Base-by-base conservation (phyloP, 1,140 invertebrate genomes). In the Caligus rogercresseyi region DNA sequence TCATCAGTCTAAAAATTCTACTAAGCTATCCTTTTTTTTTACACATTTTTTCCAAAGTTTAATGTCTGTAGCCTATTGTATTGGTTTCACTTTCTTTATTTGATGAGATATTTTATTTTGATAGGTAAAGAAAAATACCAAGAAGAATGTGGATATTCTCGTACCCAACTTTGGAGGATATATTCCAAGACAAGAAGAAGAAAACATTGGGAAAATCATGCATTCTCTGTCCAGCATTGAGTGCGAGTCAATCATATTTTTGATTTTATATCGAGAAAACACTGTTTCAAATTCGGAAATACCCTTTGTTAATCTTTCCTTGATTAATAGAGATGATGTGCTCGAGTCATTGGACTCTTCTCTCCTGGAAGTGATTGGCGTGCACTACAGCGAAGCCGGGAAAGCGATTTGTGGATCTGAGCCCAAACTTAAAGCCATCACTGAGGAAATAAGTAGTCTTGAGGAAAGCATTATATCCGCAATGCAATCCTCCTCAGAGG, bases 151-250 rank as follows among this genome's bases (percentile, higher is more conserved):
- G 53, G 53, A 54, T 20, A 54, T 23, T 54, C 4, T 54, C 21
- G 53, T 54, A 11, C 53, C 21, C 53, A 54, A 54, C 53, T 54
- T 54, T 54, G 53, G 53, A 11, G 31, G 31, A 7, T 43, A 43
- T n/a, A 43, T 43, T 43, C n/a, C 7, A 43, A 7, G 31, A n/a
- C 31, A 43, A 43, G n/a, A 43, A n/a, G n/a, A 43, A 11, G 31
- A 43, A 43, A 43, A 43, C n/a, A 43, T 43, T 7, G 31, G 31
- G n/a, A 7, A 11, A n/a, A 7, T 43, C 7, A 11, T 43, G 7
- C 7, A n/a, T 7, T 43, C 31, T 43, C 31, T 43, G 7, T 11
- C n/a, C 7, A 43, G 31, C n/a, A 43, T 7, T 43, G 31, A 43
- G 7, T 43, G 31, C 31, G 31, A 43, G 31, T 43, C 31, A 7